Conservation (phyloP, 2,797 vertebrate species). For the Vultur gryphus region DNA sequence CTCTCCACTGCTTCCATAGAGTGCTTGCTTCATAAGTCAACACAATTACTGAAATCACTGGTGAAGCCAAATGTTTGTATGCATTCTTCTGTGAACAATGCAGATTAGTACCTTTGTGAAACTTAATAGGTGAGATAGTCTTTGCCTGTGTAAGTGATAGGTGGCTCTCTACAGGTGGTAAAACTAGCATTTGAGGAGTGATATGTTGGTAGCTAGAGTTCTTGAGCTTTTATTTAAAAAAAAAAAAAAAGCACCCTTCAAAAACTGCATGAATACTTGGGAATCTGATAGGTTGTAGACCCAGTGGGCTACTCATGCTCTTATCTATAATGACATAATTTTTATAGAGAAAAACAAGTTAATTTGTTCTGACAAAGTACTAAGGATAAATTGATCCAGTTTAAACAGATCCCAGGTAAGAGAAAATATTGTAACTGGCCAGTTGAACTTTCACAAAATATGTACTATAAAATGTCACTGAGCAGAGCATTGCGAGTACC, state of each 20-base stretch:
- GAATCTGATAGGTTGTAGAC: neutral
- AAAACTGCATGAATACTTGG: neutral
- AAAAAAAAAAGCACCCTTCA: neutral
- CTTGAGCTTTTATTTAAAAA: neutral
- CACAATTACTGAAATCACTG: neutral
- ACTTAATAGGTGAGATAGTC: neutral
- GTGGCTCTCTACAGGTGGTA: neutral
- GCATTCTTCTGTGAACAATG: neutral
- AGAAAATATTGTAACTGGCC: neutral
- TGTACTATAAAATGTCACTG: neutral
- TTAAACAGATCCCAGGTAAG: neutral
- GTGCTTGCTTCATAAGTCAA: neutral
- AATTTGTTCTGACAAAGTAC: neutral
- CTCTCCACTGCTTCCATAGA: neutral
- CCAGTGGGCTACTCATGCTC: neutral
- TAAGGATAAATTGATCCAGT: neutral
- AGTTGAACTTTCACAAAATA: neutral
- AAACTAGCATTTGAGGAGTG: neutral
- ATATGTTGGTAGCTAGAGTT: neutral
- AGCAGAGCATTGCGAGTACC: neutral
- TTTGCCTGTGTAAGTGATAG: neutral
- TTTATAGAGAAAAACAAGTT: neutral
- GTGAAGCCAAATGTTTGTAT: neutral
- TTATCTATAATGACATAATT: neutral
- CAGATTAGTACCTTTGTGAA: neutral